Percentiles rank a stretch among this genome's conserved stretches.
phyloP scores from a whole-genome alignment of 2,113 vertebrate genomes.

The Camelus dromedarius region DNA sequence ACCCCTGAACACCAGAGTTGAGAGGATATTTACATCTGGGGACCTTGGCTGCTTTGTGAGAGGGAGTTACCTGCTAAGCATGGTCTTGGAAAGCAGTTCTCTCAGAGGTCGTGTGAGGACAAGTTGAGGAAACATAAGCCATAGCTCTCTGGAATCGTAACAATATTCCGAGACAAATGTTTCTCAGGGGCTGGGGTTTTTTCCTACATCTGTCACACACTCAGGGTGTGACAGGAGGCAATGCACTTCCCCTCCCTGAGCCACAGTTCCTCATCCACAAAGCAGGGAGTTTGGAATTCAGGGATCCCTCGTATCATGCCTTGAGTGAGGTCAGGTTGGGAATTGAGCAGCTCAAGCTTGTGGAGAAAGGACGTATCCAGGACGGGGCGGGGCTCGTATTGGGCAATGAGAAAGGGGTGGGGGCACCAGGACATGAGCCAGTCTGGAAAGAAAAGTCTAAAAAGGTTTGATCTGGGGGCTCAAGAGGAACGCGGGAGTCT shows the following conservation, averaged over 20 bases:
- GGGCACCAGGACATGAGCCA: not conserved
- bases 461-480: not conserved
- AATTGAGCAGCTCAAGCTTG: not conserved
- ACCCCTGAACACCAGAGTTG: not conserved
- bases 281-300: not conserved
- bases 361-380: not conserved
- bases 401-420: not conserved
- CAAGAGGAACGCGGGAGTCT: not conserved
- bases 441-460: conserved; percentile 6
- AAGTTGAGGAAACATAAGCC: not conserved
- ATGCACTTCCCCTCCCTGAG: not conserved
- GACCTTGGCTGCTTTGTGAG: not conserved
- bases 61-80: conserved; percentile 52
- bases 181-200: conserved; percentile 6
- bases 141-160: not conserved
- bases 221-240: not conserved
- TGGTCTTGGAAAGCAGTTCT: not conserved
- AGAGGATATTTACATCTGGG: not conserved
- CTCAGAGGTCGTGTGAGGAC: not conserved
- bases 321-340: not conserved
- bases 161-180: conserved; percentile 39
- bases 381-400: not conserved
- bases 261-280: not conserved
- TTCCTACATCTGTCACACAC: conserved; percentile 16
- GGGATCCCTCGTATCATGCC: not conserved